Evolutionary conservation across 2,888 invertebrate species (phyloP).

Genomic region (Drosophila meridionalis): DNA sequence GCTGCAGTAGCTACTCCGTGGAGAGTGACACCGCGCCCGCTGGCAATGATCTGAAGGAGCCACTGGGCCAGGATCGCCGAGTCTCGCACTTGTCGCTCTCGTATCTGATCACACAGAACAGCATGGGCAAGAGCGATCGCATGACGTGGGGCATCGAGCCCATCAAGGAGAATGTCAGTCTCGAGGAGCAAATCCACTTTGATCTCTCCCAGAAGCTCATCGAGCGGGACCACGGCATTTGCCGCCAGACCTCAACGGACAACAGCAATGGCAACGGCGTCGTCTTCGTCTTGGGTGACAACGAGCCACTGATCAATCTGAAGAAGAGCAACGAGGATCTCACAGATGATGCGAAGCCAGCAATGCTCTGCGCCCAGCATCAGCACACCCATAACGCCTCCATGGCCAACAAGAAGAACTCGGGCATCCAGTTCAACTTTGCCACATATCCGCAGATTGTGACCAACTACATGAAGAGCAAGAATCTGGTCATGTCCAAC

Average conservation of each 20-base stretch:
- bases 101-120: constrained; percentile 84
- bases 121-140: constrained; percentile 83
- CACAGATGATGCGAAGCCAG: constrained; percentile 45
- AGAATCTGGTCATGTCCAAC: constrained; percentile 87
- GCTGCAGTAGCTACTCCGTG: constrained; percentile 71
- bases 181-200: constrained; percentile 83
- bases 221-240: constrained; percentile 75
- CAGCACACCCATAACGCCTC: constrained; percentile 74
- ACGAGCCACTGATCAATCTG: constrained; percentile 89
- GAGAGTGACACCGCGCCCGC: constrained; percentile 43
- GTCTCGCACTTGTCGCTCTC: constrained; percentile 82
- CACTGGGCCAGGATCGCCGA: constrained; percentile 57
- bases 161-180: constrained; percentile 82
- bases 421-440: constrained; percentile 90
- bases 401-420: constrained; percentile 84
- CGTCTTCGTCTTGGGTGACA: constrained; percentile 90
- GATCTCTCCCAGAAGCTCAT: constrained; percentile 78
- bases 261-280: constrained; percentile 84
- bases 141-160: constrained; percentile 85
- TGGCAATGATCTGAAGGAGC: constrained; percentile 29
- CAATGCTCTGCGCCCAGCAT: constrained; percentile 77
- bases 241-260: constrained; percentile 55
- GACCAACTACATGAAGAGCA: constrained; percentile 91
- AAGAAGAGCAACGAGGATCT: constrained; percentile 86
- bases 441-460: constrained; percentile 91